phyloP scores from a whole-genome alignment of 2,888 invertebrate genomes.

The Drosophila falleni region DNA sequence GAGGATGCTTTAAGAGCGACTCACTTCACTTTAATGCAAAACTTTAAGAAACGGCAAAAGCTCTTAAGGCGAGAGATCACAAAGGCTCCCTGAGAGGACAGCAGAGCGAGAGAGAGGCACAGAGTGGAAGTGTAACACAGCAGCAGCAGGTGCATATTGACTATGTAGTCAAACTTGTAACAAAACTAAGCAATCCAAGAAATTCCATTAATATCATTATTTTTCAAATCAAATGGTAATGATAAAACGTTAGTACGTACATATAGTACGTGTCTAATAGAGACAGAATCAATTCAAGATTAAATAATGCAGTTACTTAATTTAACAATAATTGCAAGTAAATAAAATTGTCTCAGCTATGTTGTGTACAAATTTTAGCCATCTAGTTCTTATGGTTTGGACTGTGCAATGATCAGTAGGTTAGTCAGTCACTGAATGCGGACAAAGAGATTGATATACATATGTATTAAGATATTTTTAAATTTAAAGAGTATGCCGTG shows the following conservation, averaged over 20 bases:
- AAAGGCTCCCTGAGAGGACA: constrained; percentile 4
- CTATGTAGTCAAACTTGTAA: background rate
- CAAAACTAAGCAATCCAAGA: background rate
- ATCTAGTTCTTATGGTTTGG: too few species aligned
- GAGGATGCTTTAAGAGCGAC: constrained; percentile 6
- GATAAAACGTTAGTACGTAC: too few species aligned
- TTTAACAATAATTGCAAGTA: too few species aligned
- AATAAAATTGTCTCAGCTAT: too few species aligned
- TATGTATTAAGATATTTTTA: too few species aligned
- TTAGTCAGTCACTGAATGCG: too few species aligned
- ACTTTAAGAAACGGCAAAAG: constrained; percentile 20
- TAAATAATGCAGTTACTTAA: too few species aligned
- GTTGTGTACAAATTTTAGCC: too few species aligned
- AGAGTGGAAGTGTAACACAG: constrained; percentile 14
- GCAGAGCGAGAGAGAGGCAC: background rate
- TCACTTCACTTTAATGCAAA: constrained; percentile 24
- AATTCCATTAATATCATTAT: background rate
- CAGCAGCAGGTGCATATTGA: background rate
- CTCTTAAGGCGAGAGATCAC: constrained; percentile 33
- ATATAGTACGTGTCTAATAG: too few species aligned
- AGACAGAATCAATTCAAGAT: too few species aligned
- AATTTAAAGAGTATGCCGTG: constrained; percentile 3
- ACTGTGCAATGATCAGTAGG: too few species aligned
- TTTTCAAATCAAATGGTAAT: background rate
- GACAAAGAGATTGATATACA: too few species aligned